Evolutionary conservation across 2,797 vertebrate species (phyloP).

Genomic region (Melanotaenia parkinsoni): DNA sequence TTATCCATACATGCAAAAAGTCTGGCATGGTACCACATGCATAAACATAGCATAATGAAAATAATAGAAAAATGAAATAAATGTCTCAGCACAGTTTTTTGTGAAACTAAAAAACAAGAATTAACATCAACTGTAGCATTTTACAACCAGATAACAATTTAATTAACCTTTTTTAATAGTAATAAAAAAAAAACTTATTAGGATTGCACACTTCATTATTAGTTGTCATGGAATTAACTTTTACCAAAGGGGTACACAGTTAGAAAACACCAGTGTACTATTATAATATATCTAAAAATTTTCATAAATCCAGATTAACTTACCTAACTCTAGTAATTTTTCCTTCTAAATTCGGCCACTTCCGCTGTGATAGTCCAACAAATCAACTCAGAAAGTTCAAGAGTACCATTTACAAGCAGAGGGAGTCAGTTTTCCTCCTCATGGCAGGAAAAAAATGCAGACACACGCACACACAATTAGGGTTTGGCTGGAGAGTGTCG

Average conservation of each 20-base stretch:
- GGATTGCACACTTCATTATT: not conserved
- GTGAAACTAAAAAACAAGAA: not conserved
- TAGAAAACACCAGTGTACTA: not conserved
- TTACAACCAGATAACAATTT: not conserved
- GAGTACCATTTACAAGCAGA: conserved; percentile 54
- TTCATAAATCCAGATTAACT: conserved; percentile 50
- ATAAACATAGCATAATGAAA: not conserved
- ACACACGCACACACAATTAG: conserved; percentile 65
- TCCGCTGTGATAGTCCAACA: conserved; percentile 48
- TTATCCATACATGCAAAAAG: not conserved
- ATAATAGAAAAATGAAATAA: not conserved
- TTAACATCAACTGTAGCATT: not conserved
- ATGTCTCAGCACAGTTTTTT: conserved; percentile 3
- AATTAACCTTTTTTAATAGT: not conserved
- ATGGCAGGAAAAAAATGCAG: conserved; percentile 66
- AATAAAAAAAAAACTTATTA: not conserved
- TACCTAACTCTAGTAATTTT: conserved; percentile 61
- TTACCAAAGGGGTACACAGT: not conserved
- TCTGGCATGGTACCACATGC: not conserved
- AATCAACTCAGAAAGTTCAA: conserved; percentile 34
- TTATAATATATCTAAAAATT: conserved; percentile 10
- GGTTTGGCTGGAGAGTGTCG: conserved; percentile 70
- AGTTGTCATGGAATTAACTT: not conserved
- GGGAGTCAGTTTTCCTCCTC: conserved; percentile 64
- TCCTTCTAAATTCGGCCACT: conserved; percentile 45